Percentiles rank a stretch among this genome's conserved stretches.
phyloP scores from a whole-genome alignment of 64 coral and sea anemone genomes.

The Dendronephthya gigantea region DNA sequence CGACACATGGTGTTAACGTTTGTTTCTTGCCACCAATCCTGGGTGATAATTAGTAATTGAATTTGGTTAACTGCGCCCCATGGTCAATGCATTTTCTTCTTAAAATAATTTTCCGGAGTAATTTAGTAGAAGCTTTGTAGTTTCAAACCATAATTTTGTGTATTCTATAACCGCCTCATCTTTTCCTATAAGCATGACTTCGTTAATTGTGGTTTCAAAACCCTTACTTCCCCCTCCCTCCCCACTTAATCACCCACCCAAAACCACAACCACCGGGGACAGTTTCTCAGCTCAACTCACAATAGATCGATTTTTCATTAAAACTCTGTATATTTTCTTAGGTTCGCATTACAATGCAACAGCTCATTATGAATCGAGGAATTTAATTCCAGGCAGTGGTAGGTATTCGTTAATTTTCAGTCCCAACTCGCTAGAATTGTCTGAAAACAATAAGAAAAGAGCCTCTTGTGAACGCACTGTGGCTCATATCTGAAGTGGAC shows the following conservation, averaged over 20 bases:
- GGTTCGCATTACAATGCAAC: not conserved
- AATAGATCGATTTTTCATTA: not conserved
- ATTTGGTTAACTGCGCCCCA: not conserved
- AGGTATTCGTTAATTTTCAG: not conserved
- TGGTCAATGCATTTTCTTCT: not conserved
- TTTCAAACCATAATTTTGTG: not conserved
- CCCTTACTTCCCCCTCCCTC: no score
- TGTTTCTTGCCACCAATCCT: no score
- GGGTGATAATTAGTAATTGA: not conserved
- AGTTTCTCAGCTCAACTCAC: not conserved
- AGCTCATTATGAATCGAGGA: constrained; percentile 5
- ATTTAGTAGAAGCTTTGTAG: not conserved
- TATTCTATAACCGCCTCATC: not conserved
- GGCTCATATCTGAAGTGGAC: not conserved
- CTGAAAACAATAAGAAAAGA: not conserved
- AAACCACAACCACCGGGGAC: no score
- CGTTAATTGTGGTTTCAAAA: no score
- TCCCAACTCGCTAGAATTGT: not conserved
- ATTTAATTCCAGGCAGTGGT: not conserved
- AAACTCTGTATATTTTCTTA: not conserved
- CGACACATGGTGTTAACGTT: not conserved
- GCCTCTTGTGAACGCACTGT: not conserved
- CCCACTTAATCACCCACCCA: no score
- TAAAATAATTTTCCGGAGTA: no score
- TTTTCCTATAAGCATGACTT: not conserved